Evolutionary conservation across 2,113 vertebrate species (phyloP).

Genomic region (Smithornis capensis): DNA sequence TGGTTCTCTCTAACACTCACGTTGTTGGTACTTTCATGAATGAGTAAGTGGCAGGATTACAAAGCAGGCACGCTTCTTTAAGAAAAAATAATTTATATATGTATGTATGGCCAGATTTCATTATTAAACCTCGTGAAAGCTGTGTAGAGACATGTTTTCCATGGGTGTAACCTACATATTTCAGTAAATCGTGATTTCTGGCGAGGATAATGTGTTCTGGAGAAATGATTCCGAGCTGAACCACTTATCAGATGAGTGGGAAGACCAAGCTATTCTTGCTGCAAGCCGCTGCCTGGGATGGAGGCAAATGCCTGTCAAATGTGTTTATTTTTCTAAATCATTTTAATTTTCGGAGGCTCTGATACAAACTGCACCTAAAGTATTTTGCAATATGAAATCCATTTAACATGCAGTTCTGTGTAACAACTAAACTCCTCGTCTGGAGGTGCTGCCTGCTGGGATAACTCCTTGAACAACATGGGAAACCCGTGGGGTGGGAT

Average conservation of each 20-base stretch:
- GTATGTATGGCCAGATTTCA: background rate
- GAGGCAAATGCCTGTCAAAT: background rate
- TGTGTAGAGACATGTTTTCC: constrained; percentile 31
- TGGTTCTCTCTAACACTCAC: background rate
- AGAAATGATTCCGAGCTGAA: background rate
- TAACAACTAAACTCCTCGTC: background rate
- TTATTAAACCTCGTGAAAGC: constrained; percentile 5
- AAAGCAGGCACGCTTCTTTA: background rate
- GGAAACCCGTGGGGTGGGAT: background rate
- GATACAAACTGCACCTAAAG: background rate
- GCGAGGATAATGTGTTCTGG: constrained; percentile 32
- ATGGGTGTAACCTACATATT: constrained; percentile 21
- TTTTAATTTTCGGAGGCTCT: background rate
- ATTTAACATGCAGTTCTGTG: background rate
- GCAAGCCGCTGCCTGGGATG: background rate
- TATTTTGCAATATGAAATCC: background rate
- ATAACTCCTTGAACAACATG: background rate
- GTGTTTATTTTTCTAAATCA: background rate
- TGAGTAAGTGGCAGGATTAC: constrained; percentile 31
- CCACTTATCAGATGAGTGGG: constrained; percentile 42
- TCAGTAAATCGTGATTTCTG: constrained; percentile 46
- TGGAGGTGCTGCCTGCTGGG: background rate
- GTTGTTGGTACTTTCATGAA: constrained; percentile 37
- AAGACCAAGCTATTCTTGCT: constrained; percentile 40
- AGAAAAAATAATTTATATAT: background rate